Percentiles rank a stretch among this genome's conserved stretches.
These are phyloP conservation scores for Lasioglossum leucozonium DNA, from an alignment of 2,888 invertebrate species.

Conservation along the genomic window DNA sequence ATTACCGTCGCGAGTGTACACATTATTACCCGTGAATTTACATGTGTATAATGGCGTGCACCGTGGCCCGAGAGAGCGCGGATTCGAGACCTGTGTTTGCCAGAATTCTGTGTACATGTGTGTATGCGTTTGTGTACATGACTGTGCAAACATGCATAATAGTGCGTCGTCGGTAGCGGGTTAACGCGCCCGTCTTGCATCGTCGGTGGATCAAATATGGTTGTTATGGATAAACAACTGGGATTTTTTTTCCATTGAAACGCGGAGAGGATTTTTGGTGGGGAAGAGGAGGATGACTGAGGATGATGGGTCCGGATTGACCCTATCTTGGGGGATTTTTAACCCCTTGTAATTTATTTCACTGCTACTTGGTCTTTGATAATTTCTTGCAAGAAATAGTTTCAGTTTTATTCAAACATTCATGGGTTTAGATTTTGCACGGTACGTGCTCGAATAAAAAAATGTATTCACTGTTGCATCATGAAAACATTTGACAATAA, in stretches of 20 bases:
- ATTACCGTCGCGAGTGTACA: slow-evolving; percentile 46
- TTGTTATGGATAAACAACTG: not conserved
- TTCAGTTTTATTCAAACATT: no score
- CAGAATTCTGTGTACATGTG: not conserved
- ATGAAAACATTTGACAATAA: no score
- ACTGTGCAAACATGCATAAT: slow-evolving; percentile 42
- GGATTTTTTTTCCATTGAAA: not conserved
- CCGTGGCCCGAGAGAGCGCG: not conserved
- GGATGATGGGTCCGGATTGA: no score
- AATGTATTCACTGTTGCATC: no score
- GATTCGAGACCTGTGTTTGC: slow-evolving; percentile 3
- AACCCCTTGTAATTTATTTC: no score
- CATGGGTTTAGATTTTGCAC: no score
- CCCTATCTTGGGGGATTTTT: no score
- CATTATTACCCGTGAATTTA: slow-evolving; percentile 43
- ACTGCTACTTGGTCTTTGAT: no score
- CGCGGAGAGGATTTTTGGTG: no score
- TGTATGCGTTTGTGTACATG: slow-evolving; percentile 10
- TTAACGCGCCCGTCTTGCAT: slow-evolving; percentile 19
- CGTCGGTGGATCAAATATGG: not conserved
- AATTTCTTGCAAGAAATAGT: no score
- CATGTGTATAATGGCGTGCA: slow-evolving; percentile 35
- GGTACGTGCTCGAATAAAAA: no score
- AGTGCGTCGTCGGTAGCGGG: slow-evolving; percentile 29
- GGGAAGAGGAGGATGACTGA: no score